Percentiles rank a stretch among this genome's conserved stretches.
These are phyloP conservation scores for Euura saliciscinereae DNA, from an alignment of 1,140 invertebrate genomes.

Conservation along the genomic window DNA sequence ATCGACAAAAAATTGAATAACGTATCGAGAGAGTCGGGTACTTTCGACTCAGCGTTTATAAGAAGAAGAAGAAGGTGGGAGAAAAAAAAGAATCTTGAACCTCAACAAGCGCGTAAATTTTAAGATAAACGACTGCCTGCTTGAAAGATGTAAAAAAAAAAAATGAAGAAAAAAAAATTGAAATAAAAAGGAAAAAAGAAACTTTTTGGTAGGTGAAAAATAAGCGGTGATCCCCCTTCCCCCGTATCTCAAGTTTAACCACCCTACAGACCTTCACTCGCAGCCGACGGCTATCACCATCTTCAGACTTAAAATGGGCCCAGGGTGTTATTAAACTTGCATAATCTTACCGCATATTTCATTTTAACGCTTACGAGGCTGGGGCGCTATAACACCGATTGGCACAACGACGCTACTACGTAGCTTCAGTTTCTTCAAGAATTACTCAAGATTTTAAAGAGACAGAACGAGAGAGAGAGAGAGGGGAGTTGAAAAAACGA, in stretches of 20 bases:
- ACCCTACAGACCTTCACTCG: background rate
- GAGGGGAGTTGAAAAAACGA: no score
- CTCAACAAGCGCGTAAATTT: background rate
- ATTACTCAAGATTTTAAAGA: no score
- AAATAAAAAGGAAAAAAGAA: background rate
- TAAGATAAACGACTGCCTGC: background rate
- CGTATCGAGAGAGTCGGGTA: background rate
- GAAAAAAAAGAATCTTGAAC: background rate
- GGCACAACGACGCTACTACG: background rate
- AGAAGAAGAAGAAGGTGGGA: background rate
- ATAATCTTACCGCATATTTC: background rate
- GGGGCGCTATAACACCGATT: background rate
- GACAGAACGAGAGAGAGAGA: no score
- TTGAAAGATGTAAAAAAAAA: background rate
- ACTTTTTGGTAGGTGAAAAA: background rate
- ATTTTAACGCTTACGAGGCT: constrained; percentile 2
- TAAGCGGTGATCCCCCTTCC: background rate
- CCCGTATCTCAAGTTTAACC: background rate
- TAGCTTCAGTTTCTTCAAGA: no score
- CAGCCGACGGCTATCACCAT: background rate
- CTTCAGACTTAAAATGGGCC: background rate
- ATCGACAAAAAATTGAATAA: background rate
- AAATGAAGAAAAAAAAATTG: background rate
- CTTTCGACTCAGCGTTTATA: constrained; percentile 5
- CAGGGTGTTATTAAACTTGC: background rate